Conservation (phyloP, 2,888 invertebrate species). For the Noctuana brunneofusca region DNA sequence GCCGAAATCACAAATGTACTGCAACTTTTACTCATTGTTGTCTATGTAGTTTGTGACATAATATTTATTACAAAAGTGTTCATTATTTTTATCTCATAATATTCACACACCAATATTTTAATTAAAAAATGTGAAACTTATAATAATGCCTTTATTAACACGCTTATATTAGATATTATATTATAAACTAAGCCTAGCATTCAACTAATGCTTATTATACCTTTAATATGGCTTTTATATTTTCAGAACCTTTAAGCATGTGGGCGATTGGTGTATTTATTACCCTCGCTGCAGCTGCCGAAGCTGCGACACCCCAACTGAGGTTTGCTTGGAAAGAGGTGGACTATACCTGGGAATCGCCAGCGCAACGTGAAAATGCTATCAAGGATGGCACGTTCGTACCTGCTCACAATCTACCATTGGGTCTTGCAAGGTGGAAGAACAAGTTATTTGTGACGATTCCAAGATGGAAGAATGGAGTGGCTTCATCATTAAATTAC, state of each 20-base stretch:
- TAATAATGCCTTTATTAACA: no score
- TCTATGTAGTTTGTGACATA: constrained; percentile 2
- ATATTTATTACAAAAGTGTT: background rate
- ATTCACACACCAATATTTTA: constrained; percentile 16
- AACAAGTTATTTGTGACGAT: constrained; percentile 87
- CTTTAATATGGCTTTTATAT: background rate
- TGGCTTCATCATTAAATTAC: constrained; percentile 87
- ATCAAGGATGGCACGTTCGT: constrained; percentile 84
- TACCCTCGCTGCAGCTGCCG: constrained; percentile 57
- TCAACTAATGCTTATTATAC: no score
- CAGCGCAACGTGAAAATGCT: constrained; percentile 82
- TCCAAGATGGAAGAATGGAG: constrained; percentile 88
- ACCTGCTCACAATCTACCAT: constrained; percentile 85
- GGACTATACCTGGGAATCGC: constrained; percentile 85
- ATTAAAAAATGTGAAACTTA: constrained; percentile 8
- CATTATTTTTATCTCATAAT: constrained; percentile 6
- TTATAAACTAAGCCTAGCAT: background rate
- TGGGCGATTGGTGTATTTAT: constrained; percentile 53
- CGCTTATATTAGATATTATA: no score
- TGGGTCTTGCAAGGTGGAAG: constrained; percentile 88
- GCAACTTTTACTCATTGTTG: constrained; percentile 2
- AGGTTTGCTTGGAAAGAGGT: constrained; percentile 88
- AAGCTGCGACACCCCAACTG: constrained; percentile 81
- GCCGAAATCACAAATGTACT: background rate
- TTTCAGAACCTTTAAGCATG: constrained; percentile 38